Percentiles rank a stretch among this genome's conserved stretches.
Conservation (phyloP, 2,888 invertebrate genomes). For the Entomobrya proxima region DNA sequence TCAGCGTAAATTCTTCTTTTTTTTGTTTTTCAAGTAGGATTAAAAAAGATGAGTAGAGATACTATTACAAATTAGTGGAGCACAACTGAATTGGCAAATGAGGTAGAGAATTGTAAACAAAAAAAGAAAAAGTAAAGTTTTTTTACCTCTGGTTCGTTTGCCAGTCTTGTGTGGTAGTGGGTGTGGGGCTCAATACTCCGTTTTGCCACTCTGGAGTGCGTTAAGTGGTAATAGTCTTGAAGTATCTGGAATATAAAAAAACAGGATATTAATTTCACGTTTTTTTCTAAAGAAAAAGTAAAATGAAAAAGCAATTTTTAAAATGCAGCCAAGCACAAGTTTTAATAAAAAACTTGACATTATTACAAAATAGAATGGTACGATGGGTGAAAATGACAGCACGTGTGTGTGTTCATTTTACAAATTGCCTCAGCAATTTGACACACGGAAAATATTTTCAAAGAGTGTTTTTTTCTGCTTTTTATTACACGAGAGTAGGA, state of each 20-base stretch:
- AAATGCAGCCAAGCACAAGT: not conserved
- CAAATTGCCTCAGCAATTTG: too few relatives aligned
- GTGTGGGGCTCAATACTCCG: constrained; percentile 85
- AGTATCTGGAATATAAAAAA: constrained; percentile 85
- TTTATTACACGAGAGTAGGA: too few relatives aligned
- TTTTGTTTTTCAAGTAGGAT: too few relatives aligned
- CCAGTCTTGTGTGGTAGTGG: constrained; percentile 84
- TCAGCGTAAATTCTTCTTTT: too few relatives aligned
- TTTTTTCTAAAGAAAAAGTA: not conserved
- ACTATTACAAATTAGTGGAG: not conserved
- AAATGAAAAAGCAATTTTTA: not conserved
- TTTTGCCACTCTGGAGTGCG: constrained; percentile 87
- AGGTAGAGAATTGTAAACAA: not conserved
- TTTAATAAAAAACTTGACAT: too few relatives aligned
- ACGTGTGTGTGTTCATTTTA: too few relatives aligned
- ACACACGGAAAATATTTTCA: too few relatives aligned
- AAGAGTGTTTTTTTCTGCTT: too few relatives aligned
- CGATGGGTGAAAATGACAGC: too few relatives aligned
- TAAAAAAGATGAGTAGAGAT: too few relatives aligned
- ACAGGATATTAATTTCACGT: constrained; percentile 23
- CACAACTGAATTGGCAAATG: not conserved
- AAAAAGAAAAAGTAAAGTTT: not conserved
- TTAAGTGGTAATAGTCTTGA: constrained; percentile 90
- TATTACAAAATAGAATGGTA: too few relatives aligned
- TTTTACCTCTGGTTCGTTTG: constrained; percentile 85